Evolutionary conservation across 2,113 vertebrate species (phyloP), one percentile per base, ranked within the genome.

Genomic region (Ariopsis seemanni): DNA sequence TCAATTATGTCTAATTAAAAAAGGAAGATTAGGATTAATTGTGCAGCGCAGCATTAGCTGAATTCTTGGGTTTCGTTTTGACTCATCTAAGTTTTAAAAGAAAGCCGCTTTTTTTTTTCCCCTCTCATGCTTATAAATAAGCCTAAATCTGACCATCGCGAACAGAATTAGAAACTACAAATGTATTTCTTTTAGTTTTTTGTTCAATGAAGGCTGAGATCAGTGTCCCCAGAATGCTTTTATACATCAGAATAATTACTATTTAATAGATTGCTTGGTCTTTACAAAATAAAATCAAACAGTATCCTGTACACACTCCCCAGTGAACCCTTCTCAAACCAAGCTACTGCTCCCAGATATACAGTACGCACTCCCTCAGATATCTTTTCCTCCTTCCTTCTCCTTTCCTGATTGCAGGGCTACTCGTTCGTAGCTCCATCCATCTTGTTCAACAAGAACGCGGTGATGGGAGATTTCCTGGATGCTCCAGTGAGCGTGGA

Each of bases 401-500:
- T 20, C 58, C 25, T 57, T 50, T 74, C 22, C 63, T 86, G 30
- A 22, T 25, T 69, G 6, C 88, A 98, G 97, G 97, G 97, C 25
- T 98, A 98, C 90, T 98, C 97, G 27, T 98, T 97, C 15, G 94
- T 98, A 27, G 97, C 97, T 1, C 97, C 97, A 0, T 98, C 97
- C 83, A 96, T 98, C 89, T 93, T 98, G 62, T 98, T 98, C 88
- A 96, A 97, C 91, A 96, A 95, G 74, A 98, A 97, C 12, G 97
- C 95, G 0, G 96, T 97, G 85, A 98, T 97, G 94, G 96, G 95
- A 0, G 97, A 97, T 62, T 95, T 96, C 78, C 93, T 97, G 25
- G 94, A 95, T 10, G 93, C 91, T 0, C 93, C 96, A 18, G 91
- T 94, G 10, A 88, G 92, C 8, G 94, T 94, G 4, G 96, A 97